Evolutionary conservation across 2,888 invertebrate genomes (phyloP).

Genomic region (Volucella inanis): DNA sequence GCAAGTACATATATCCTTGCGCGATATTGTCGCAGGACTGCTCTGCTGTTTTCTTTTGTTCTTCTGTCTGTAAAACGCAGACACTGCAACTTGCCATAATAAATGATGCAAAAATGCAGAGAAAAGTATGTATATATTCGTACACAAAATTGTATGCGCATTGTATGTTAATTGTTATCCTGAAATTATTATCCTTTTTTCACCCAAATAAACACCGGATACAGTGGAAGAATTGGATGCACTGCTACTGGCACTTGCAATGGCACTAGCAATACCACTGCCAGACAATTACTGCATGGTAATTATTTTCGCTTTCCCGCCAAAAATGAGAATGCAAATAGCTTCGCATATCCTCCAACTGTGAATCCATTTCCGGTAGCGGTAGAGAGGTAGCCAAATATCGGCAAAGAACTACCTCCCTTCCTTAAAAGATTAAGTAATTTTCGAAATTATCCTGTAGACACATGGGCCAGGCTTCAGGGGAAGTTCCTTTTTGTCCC

Average conservation of each 20-base stretch:
- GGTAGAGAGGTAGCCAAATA: background rate
- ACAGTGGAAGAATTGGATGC: background rate
- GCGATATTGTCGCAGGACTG: constrained; percentile 51
- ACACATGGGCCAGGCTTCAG: constrained; percentile 39
- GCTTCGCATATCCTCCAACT: background rate
- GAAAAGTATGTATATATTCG: constrained; percentile 12
- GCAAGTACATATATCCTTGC: constrained; percentile 42
- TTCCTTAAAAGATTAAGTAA: constrained; percentile 59
- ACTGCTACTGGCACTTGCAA: no score
- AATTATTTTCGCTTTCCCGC: constrained; percentile 45
- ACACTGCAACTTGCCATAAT: constrained; percentile 60
- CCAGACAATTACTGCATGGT: constrained; percentile 63
- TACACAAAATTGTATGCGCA: constrained; percentile 62
- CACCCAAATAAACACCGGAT: constrained; percentile 35
- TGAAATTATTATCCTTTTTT: constrained; percentile 66
- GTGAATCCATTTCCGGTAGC: background rate
- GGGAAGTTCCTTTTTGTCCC: constrained; percentile 8
- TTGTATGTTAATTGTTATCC: constrained; percentile 73
- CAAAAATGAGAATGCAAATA: constrained; percentile 26
- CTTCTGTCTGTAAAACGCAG: constrained; percentile 43
- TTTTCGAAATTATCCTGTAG: constrained; percentile 70
- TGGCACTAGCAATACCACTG: background rate
- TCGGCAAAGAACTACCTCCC: background rate
- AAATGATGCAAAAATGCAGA: constrained; percentile 72
- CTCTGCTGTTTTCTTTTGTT: constrained; percentile 7